A percentile compares a stretch with the other conserved stretches of the same genome.
Conservation (phyloP, 1,140 invertebrate genomes). For the Brachionus sp. region DNA sequence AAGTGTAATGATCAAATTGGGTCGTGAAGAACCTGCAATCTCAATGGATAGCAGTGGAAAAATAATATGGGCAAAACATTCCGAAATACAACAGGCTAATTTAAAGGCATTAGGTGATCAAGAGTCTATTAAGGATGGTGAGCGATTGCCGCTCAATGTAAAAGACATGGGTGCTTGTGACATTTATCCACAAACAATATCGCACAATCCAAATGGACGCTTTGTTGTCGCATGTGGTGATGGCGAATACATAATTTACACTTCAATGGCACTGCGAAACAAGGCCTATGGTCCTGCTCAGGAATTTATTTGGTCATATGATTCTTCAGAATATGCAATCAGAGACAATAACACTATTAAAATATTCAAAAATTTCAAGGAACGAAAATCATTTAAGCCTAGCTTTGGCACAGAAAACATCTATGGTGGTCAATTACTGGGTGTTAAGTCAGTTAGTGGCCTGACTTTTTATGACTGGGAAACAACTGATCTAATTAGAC, state of each 20-base stretch:
- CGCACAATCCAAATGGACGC: conserved; percentile 94
- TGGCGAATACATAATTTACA: conserved; percentile 99
- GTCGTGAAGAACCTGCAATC: conserved; percentile 94
- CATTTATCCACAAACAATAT: conserved; percentile 96
- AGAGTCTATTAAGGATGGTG: conserved; percentile 73
- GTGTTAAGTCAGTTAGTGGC: conserved; percentile 86
- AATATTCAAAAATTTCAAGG: conserved; percentile 97
- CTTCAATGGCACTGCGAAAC: conserved; percentile 94
- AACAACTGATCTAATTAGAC: conserved; percentile 77
- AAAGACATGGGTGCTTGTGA: conserved; percentile 99
- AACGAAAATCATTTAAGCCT: conserved; percentile 87
- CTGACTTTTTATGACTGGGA: conserved; percentile 98
- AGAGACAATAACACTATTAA: conserved; percentile 84
- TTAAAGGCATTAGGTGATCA: conserved; percentile 64
- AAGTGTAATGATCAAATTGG: conserved; percentile 92
- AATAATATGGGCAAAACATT: conserved; percentile 96
- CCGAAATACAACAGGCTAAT: conserved; percentile 96
- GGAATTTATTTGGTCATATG: conserved; percentile 97
- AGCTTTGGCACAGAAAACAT: conserved; percentile 93
- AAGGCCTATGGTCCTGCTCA: conserved; percentile 96
- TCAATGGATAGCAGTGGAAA: conserved; percentile 98
- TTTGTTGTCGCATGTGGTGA: conserved; percentile 99
- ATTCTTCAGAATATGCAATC: conserved; percentile 88
- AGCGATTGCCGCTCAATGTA: conserved; percentile 81
- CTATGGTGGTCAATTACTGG: conserved; percentile 88